Evolutionary conservation across 2,113 vertebrate species (phyloP).

Genomic region (Psittacara wagleri): DNA sequence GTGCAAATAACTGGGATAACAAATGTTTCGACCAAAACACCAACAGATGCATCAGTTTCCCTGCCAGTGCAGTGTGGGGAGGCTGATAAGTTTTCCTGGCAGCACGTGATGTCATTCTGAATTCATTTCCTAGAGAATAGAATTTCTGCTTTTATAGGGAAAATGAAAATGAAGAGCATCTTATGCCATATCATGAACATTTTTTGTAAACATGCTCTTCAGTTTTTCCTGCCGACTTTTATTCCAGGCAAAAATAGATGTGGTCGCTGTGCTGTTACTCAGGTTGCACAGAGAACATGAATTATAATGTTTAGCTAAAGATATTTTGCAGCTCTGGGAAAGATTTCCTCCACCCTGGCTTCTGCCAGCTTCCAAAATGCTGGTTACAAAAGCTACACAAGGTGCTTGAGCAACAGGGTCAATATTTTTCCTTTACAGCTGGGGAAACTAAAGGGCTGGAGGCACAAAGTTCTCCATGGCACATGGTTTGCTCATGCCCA

Average conservation of each 20-base stretch:
- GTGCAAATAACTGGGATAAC: slow-evolving; percentile 41
- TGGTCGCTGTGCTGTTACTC: neutral
- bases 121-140: neutral
- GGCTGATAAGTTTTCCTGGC: neutral
- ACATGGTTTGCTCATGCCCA: accelerated
- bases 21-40: slow-evolving; percentile 14
- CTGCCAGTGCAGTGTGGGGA: neutral
- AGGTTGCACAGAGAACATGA: neutral
- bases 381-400: neutral
- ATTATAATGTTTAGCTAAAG: neutral
- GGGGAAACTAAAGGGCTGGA: neutral
- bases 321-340: neutral
- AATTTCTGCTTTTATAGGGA: slow-evolving; percentile 5
- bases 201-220: neutral
- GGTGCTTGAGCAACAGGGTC: neutral
- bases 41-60: neutral
- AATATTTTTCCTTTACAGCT: neutral
- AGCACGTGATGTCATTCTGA: neutral
- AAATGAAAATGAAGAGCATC: slow-evolving; percentile 13
- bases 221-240: neutral
- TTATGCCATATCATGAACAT: neutral
- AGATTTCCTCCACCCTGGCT: neutral
- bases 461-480: neutral
- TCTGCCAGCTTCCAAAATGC: neutral
- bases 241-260: neutral